Base-by-base conservation (phyloP, 2,888 invertebrate species). In the Eueremaeus valkanovi region DNA sequence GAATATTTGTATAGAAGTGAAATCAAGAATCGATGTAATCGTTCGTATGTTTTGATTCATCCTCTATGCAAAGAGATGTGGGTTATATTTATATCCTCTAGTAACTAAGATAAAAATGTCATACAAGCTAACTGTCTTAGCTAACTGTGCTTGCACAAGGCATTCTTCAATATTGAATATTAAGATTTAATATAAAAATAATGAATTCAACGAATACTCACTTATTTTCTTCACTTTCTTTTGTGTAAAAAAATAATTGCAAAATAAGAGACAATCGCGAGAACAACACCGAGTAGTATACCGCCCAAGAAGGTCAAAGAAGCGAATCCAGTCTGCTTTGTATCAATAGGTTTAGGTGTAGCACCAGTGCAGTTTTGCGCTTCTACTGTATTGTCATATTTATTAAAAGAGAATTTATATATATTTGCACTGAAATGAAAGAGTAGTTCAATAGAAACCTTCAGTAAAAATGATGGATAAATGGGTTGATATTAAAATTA, bases 321-420 rank as follows among this genome's bases (percentile, higher is more conserved):
- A 63, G 63, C 29, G 31, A 63, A 63, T 13, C 31, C 63, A 33
- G 31, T 31, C 63, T n/a, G n/a, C n/a, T n/a, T n/a, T n/a, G 63
- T 3, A 29, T 63, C 63, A 16, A 24, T 24, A 11, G 27, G 18
- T 13, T 21, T 58, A 16, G 3, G 3, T 24, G 58, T 8, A 58
- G 8, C 27, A 24, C 24, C 6, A 16, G 58, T 58, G 9, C 27
- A 24, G 8, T 6, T 16, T 45, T 16, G 16, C 11, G 3, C 3
- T 18, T 11, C 11, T 45, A 11, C 45, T 3, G 45, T 18, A 45
- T 45, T 11, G 5, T 5, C 40, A 45, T 3, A 45, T 3, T 3
- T 18, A 18, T 45, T 18, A 18, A 45, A 11, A 45, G 11, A 11
- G 6, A 45, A 45, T 16, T 45, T 11, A 11, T 45, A 45, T 45